Base-by-base conservation (phyloP, 1,140 invertebrate genomes). In the Platyscapa corneri region DNA sequence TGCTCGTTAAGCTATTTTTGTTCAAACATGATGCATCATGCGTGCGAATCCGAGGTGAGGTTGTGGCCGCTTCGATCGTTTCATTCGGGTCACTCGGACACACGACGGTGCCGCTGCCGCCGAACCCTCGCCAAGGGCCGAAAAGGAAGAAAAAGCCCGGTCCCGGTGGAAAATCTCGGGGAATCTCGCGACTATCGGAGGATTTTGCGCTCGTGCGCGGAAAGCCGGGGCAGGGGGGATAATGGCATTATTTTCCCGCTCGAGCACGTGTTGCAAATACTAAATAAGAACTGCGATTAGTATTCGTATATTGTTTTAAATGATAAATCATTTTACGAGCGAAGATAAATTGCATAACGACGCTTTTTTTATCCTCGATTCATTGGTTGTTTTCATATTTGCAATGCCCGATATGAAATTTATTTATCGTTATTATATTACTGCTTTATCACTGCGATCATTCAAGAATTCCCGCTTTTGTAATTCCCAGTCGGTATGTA, bases 1-100 rank as follows among this genome's bases (percentile, higher is more conserved):
- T 39, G 34, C 34, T 74, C 42, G 23, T 74, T 74, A 74, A 42
- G 37, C 37, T 74, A 74, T 74, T 74, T 42, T 74, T 72, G 39
- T 42, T 74, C 42, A 74, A 74, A 74, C 8, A 18, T 20, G 42
- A 37, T 42, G 0, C 16, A 74, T 42, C 37, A 23, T 37, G 37
- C 18, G 37, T 37, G 23, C 27, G 5, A 10, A 46, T n/a, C 37
- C 8, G 27, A 0, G 5, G 7, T 6, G 42, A 46, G 6, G 12
- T 46, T 46, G 30, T 42, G n/a, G 42, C 42, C n/a, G n/a, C 42
- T 42, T 42, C 23, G n/a, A 74, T 74, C n/a, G n/a, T 74, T 42
- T 42, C 23, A 42, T 42, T 74, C 70, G 37, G 70, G 67, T n/a
- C 37, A n/a, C 70, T 16, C n/a, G 30, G 34, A 20, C 34, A n/a